Evolutionary conservation across 2,113 vertebrate species (phyloP).

Genomic region (Globicephala melas): DNA sequence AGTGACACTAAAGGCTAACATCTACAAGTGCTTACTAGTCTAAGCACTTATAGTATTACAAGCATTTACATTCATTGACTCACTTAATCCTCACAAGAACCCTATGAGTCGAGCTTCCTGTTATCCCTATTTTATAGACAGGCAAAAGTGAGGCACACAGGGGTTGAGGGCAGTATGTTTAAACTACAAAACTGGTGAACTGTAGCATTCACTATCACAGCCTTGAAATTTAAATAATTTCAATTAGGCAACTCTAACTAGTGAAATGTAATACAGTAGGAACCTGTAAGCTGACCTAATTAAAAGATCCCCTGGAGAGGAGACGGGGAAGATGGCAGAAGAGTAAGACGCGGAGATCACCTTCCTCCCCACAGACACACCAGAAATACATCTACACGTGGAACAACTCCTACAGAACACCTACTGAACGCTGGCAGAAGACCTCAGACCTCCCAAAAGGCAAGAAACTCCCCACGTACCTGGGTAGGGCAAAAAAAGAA

Average conservation of each 20-base stretch:
- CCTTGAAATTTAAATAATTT: neutral
- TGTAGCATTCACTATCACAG: neutral
- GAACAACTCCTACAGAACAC: too few relatives aligned
- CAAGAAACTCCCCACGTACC: too few relatives aligned
- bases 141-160: neutral
- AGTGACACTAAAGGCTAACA: neutral
- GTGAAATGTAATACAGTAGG: neutral
- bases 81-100: neutral
- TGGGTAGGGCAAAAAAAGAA: too few relatives aligned
- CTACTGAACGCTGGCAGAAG: too few relatives aligned
- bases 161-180: neutral
- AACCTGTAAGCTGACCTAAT: neutral
- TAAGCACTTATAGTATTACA: neutral
- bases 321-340: too few relatives aligned
- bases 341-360: too few relatives aligned
- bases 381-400: too few relatives aligned
- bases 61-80: neutral
- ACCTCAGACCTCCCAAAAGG: too few relatives aligned
- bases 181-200: neutral
- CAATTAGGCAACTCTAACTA: neutral
- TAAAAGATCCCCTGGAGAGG: neutral
- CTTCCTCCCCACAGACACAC: too few relatives aligned
- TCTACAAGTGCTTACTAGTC: neutral
- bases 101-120: neutral
- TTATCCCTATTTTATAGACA: neutral